A percentile compares a stretch with the other conserved stretches of the same genome.
Evolutionary conservation across 2,797 vertebrate species (phyloP).

Genomic region (Enteromius fasciolatus): DNA sequence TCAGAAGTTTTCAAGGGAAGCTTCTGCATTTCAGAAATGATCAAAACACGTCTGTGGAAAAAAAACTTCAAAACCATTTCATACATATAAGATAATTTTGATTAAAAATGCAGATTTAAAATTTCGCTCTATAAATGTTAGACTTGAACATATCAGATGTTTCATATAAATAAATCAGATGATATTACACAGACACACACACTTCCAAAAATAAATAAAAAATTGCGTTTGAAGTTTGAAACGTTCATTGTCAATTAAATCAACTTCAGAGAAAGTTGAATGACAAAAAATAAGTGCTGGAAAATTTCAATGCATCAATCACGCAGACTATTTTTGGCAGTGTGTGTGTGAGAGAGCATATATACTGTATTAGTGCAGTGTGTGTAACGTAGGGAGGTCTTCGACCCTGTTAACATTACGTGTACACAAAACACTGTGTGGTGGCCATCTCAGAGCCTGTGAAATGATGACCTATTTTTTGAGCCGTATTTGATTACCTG

Average conservation of each 20-base stretch:
- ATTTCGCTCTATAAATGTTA: background rate
- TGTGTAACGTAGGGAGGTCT: slow-evolving; percentile 46
- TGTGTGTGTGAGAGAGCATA: slow-evolving; percentile 14
- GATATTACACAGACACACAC: background rate
- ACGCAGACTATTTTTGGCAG: slow-evolving; percentile 13
- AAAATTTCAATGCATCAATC: slow-evolving; percentile 28
- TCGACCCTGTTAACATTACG: slow-evolving; percentile 64
- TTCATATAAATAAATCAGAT: background rate
- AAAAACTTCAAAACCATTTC: slow-evolving; percentile 20
- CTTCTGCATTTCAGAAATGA: slow-evolving; percentile 20
- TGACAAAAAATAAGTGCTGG: background rate
- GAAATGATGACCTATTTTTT: slow-evolving; percentile 79
- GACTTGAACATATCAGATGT: background rate
- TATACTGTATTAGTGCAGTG: slow-evolving; percentile 23
- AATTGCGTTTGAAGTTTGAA: slow-evolving; percentile 20
- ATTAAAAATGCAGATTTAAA: slow-evolving; percentile 25
- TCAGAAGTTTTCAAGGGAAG: slow-evolving; percentile 32
- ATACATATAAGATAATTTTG: background rate
- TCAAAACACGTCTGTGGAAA: slow-evolving; percentile 23
- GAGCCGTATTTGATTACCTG: slow-evolving; percentile 79
- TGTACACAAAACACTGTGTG: slow-evolving; percentile 67
- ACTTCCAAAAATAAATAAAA: background rate
- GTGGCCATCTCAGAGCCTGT: slow-evolving; percentile 69
- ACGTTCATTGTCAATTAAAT: slow-evolving; percentile 28
- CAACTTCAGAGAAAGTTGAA: slow-evolving; percentile 27